Evolutionary conservation across 2,888 invertebrate species (phyloP), one percentile per base, ranked within the genome.

Genomic region (Ornithoptera alexandrae): DNA sequence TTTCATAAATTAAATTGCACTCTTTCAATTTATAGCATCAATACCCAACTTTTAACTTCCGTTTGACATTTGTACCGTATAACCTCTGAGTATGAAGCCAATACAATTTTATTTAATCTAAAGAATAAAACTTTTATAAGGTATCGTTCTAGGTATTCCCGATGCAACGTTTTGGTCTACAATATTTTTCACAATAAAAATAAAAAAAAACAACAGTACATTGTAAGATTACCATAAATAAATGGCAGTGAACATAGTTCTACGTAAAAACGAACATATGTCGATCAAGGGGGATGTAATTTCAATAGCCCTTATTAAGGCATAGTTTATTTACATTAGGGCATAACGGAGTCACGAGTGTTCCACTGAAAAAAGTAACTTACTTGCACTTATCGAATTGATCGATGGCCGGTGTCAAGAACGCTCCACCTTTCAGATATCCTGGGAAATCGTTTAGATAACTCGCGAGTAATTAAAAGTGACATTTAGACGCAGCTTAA

Each of bases 401-500:
- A 70, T 70, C 66, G 66, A 70, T 59, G 15, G 30, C 63, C 62
- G 18, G 59, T 58, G 70, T 66, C 70, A 62, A 50, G 62, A 69
- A 69, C 66, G 58, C 18, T 70, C 60, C 70, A 70, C 70, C 70
- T 70, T 70, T 68, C 56, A 69, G 62, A 61, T 67, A 68, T 73
- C 69, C 68, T 72, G 72, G 72, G 71, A 72, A 67, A 71, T 69
- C 69, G 69, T 73, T 73, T 71, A 68, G 65, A 73, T 66, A 68
- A 46, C 69, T 68, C 58, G 66, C 58, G 61, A 59, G 76, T 80
- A 80, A 82, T 83, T 82, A 82, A 78, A 79, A 74, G 73, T 73
- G 78, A 76, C 77, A 76, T 70, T 77, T 75, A 78, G 75, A 72
- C 63, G 73, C 72, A 72, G 69, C 72, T 77, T 81, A 81, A 83